Evolutionary conservation across 2,888 invertebrate species (phyloP).

Genomic region (Rhagophthalmus giganteus): DNA sequence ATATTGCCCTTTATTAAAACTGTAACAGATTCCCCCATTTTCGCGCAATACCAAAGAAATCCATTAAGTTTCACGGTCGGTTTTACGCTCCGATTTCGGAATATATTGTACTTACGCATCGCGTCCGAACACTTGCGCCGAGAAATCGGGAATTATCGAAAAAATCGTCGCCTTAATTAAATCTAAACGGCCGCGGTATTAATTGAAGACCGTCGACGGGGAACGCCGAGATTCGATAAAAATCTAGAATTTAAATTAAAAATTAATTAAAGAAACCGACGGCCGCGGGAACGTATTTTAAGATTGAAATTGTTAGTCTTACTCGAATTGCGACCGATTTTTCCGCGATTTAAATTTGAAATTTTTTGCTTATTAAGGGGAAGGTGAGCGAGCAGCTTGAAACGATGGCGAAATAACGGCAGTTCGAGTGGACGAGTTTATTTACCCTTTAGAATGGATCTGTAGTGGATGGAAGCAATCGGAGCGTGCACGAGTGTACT

Average conservation of each 20-base stretch:
- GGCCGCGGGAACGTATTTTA: conserved; percentile 1
- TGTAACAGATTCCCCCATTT: conserved; percentile 34
- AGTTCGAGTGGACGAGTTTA: conserved; percentile 2
- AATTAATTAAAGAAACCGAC: conserved; percentile 17
- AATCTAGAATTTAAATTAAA: conserved; percentile 22
- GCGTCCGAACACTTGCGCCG: too few relatives aligned
- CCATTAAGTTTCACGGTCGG: conserved; percentile 39
- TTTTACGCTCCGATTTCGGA: conserved; percentile 38
- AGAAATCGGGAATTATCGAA: too few relatives aligned
- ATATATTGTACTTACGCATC: too few relatives aligned
- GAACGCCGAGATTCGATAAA: conserved; percentile 9
- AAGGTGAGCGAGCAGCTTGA: too few relatives aligned
- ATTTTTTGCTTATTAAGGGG: not conserved
- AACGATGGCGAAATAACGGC: not conserved
- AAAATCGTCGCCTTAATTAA: too few relatives aligned
- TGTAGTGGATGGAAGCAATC: conserved; percentile 32
- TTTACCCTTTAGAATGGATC: conserved; percentile 17
- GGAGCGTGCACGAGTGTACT: conserved; percentile 47
- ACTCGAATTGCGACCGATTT: not conserved
- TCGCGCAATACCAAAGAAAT: conserved; percentile 27
- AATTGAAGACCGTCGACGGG: too few relatives aligned
- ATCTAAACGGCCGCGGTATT: too few relatives aligned
- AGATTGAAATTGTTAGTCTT: not conserved
- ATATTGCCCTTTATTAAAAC: conserved; percentile 39
- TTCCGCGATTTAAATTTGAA: not conserved